Evolutionary conservation across 2,113 vertebrate genomes (phyloP).

Genomic region (Muntiacus reevesi): DNA sequence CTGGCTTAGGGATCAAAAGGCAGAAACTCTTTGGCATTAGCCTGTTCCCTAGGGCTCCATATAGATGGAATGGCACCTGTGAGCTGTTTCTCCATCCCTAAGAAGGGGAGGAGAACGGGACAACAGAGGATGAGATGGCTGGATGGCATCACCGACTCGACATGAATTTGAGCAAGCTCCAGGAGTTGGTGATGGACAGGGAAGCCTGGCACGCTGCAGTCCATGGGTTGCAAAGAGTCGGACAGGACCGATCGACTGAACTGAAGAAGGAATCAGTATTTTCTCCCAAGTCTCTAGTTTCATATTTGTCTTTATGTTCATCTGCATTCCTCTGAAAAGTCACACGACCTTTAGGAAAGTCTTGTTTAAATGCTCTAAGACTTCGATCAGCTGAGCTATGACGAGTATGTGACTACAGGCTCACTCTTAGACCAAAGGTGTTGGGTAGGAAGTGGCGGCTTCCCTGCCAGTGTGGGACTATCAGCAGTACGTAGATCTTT

Average conservation of each 20-base stretch:
- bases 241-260: accelerated
- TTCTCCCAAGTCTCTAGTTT: not conserved
- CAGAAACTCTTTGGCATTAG: not conserved
- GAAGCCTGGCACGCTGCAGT: not conserved
- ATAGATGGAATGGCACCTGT: not conserved
- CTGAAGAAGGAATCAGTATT: not conserved
- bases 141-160: not conserved
- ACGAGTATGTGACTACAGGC: not conserved
- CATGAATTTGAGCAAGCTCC: not conserved
- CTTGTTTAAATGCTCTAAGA: not conserved
- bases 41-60: not conserved
- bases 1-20: not conserved
- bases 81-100: not conserved
- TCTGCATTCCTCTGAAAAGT: not conserved
- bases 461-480: not conserved
- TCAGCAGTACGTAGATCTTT: not conserved
- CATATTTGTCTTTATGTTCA: not conserved
- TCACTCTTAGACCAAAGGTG: not conserved
- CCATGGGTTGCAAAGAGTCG: not conserved
- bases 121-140: not conserved
- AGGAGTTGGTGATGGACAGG: not conserved
- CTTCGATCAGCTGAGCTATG: not conserved
- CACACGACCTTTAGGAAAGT: not conserved
- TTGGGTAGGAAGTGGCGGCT: not conserved
- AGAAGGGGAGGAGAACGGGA: not conserved